phyloP scores from a whole-genome alignment of 1,140 invertebrate genomes.

The Papilio xuthus region DNA sequence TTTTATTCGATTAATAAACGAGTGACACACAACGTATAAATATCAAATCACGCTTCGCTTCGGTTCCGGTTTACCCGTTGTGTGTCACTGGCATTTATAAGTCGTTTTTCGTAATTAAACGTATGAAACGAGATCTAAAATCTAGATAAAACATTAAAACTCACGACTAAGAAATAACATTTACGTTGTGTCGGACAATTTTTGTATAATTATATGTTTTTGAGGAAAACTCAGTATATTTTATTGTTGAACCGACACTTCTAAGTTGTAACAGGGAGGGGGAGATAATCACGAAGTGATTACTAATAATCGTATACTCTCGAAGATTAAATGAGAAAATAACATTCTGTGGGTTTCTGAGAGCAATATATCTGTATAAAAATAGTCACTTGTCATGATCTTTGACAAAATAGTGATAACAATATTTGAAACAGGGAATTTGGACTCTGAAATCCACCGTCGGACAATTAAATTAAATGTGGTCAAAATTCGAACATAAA shows the following conservation, averaged over 20 bases:
- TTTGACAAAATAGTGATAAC: too few species aligned
- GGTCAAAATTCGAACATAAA: too few species aligned
- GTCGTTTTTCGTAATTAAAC: not conserved
- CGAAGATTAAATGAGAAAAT: not conserved
- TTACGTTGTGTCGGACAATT: not conserved
- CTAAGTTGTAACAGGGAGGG: not conserved
- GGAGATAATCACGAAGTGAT: not conserved
- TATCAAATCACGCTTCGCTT: not conserved
- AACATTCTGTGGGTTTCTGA: too few species aligned
- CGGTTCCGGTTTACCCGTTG: not conserved
- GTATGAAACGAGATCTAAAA: not conserved
- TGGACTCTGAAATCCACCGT: too few species aligned
- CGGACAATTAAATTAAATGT: too few species aligned
- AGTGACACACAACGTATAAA: not conserved
- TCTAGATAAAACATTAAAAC: not conserved
- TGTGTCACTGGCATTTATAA: not conserved
- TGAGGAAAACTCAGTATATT: slow-evolving; percentile 3
- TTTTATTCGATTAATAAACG: too few species aligned
- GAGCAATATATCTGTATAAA: too few species aligned
- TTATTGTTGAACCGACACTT: not conserved
- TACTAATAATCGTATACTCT: not conserved
- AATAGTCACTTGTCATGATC: too few species aligned
- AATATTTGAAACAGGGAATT: too few species aligned
- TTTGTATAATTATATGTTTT: slow-evolving; percentile 1
- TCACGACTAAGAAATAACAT: slow-evolving; percentile 6